A percentile compares a stretch with the other conserved stretches of the same genome.
Conservation (phyloP, 2,113 vertebrate species). For the Microtus richardsoni region DNA sequence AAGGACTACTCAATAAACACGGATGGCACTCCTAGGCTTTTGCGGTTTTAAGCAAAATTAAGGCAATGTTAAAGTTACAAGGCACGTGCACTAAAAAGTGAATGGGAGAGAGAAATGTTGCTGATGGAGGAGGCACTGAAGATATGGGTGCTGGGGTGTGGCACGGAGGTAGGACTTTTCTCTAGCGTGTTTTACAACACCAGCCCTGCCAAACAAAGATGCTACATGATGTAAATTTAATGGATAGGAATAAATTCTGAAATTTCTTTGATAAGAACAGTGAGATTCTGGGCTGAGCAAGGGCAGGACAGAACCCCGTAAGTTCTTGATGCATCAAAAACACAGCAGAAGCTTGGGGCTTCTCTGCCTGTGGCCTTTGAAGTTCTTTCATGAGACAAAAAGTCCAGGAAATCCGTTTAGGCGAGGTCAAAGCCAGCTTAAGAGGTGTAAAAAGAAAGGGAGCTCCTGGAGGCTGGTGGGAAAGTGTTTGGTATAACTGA, state of each 20-base stretch:
- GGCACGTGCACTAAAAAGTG: neutral
- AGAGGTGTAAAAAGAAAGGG: neutral
- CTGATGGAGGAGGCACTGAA: neutral
- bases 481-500: neutral
- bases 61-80: slow-evolving; percentile 2
- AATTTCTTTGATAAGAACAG: neutral
- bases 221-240: neutral
- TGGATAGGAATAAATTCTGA: neutral
- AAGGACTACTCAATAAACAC: neutral
- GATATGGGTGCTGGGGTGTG: neutral
- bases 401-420: neutral
- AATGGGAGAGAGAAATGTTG: neutral
- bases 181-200: neutral
- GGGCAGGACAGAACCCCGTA: neutral
- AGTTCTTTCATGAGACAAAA: neutral
- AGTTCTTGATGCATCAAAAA: neutral
- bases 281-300: neutral
- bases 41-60: neutral
- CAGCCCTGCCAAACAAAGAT: neutral
- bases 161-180: neutral
- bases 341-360: neutral
- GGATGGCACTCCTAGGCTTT: neutral
- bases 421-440: neutral
- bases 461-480: neutral
- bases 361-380: neutral